Evolutionary conservation across 2,113 vertebrate species (phyloP).

Genomic region (Panthera leo): DNA sequence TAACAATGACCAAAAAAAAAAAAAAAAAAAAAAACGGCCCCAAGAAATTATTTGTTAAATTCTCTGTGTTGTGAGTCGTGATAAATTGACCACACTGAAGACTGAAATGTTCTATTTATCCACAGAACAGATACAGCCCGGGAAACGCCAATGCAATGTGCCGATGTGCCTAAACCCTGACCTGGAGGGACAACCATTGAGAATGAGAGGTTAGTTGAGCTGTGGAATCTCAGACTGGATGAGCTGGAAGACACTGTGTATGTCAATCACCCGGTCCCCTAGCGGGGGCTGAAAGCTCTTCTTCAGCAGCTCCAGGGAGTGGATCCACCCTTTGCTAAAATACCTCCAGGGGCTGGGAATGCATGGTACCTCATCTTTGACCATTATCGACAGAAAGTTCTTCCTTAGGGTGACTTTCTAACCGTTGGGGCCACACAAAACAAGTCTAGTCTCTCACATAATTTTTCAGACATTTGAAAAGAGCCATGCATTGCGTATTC

Average conservation of each 20-base stretch:
- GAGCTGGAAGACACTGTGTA: neutral
- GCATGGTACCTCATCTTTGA: neutral
- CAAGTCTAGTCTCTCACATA: neutral
- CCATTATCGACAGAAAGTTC: neutral
- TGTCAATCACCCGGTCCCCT: neutral
- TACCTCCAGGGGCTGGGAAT: neutral
- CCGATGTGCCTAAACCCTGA: conserved; percentile 86
- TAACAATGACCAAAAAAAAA: neutral
- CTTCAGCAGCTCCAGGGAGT: neutral
- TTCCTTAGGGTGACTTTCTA: neutral
- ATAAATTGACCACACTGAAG: conserved; percentile 40
- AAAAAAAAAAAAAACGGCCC: neutral
- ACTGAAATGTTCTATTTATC: conserved; percentile 83
- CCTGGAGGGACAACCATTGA: conserved; percentile 86
- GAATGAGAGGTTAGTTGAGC: conserved; percentile 86
- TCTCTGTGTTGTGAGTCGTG: conserved; percentile 32
- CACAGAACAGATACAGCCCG: conserved; percentile 89
- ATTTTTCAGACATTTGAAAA: neutral
- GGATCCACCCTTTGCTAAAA: neutral
- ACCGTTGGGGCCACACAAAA: neutral
- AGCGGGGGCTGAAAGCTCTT: neutral
- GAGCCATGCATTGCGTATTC: neutral
- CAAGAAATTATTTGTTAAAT: neutral
- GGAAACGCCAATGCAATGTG: conserved; percentile 86
- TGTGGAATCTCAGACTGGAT: neutral